These are phyloP conservation scores for Elmis aenea DNA, from an alignment of 2,888 invertebrate genomes.

Conservation along the genomic window DNA sequence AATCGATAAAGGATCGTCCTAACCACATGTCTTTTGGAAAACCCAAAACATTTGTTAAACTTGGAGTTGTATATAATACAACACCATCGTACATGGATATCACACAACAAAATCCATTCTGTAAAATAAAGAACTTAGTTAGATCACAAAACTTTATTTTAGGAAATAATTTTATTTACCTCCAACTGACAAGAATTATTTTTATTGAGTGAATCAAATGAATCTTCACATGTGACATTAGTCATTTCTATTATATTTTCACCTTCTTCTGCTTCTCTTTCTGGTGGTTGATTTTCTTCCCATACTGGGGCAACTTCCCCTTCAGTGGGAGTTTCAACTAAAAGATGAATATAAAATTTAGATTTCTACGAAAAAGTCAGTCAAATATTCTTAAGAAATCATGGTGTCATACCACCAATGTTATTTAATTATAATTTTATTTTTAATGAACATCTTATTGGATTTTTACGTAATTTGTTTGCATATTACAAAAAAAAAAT, in stretches of 20 bases:
- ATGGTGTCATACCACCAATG: too few species aligned
- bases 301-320: background rate
- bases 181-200: conserved; percentile 5
- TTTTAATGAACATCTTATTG: too few species aligned
- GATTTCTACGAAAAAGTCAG: too few species aligned
- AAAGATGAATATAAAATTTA: conserved; percentile 10
- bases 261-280: too few species aligned
- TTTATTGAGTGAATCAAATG: conserved; percentile 9
- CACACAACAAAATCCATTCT: conserved; percentile 73
- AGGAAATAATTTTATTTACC: conserved; percentile 4
- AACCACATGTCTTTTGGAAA: conserved; percentile 82
- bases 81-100: conserved; percentile 81
- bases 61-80: conserved; percentile 69
- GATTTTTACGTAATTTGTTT: too few species aligned
- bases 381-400: too few species aligned
- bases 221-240: conserved; percentile 5
- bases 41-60: conserved; percentile 64
- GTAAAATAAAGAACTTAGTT: conserved; percentile 44
- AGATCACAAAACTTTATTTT: background rate
- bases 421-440: too few species aligned
- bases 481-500: too few species aligned
- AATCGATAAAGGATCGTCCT: conserved; percentile 81
- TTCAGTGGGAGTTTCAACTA: conserved; percentile 3
- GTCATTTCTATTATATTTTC: conserved; percentile 5
- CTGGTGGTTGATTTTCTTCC: background rate